These are phyloP conservation scores for Pachyuromys duprasi DNA, from an alignment of 2,797 vertebrate genomes.

Conservation along the genomic window DNA sequence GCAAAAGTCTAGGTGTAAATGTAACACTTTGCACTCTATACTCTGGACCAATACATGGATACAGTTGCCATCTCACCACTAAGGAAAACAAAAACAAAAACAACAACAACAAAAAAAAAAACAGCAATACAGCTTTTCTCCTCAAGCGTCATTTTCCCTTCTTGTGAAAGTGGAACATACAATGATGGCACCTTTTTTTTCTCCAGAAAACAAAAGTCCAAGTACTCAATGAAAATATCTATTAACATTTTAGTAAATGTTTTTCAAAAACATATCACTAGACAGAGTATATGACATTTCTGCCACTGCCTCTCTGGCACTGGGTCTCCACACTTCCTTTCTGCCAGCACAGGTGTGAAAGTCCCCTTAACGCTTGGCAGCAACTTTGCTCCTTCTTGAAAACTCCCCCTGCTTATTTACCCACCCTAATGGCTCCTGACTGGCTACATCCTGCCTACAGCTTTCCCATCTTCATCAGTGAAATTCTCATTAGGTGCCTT, in stretches of 20 bases:
- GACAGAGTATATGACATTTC: background rate
- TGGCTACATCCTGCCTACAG: background rate
- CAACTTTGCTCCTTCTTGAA: background rate
- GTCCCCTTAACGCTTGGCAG: background rate
- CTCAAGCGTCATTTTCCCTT: background rate
- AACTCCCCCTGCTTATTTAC: background rate
- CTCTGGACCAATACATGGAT: background rate
- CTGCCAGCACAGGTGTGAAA: background rate
- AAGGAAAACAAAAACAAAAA: no score
- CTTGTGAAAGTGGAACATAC: background rate
- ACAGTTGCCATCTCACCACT: background rate
- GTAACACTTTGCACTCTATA: background rate
- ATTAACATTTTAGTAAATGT: background rate
- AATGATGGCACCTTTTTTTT: slow-evolving; percentile 3
- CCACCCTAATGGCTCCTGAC: background rate
- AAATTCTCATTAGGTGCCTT: background rate
- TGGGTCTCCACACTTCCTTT: background rate
- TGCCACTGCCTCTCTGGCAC: background rate
- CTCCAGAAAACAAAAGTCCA: background rate
- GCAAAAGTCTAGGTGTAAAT: background rate
- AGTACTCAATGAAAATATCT: background rate
- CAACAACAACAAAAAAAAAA: no score
- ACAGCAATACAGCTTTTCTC: background rate
- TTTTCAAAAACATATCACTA: background rate
- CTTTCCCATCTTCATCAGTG: background rate